phyloP scores from a whole-genome alignment of 2,888 invertebrate genomes.

The Trissolcus japonicus region DNA sequence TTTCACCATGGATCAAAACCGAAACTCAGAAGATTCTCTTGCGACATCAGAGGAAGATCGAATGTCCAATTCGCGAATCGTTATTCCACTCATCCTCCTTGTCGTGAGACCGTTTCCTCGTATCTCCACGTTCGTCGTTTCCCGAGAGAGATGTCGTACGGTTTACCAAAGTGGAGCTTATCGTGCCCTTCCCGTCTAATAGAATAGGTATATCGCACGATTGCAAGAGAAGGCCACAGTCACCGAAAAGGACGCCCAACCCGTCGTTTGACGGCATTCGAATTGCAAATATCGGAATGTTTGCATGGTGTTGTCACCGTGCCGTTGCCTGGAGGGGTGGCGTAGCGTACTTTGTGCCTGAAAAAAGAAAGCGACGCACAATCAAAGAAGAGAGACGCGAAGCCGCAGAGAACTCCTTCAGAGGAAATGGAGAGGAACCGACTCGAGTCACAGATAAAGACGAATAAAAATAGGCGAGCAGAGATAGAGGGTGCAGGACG shows the following conservation, averaged over 20 bases:
- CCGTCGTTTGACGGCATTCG: conserved; percentile 73
- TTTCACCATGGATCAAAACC: conserved; percentile 31
- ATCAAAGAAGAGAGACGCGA: conserved; percentile 22
- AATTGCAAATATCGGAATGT: conserved; percentile 77
- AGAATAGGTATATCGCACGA: conserved; percentile 65
- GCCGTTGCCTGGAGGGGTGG: conserved; percentile 68
- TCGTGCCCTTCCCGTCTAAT: conserved; percentile 67
- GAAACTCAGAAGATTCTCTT: conserved; percentile 4
- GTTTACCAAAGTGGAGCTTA: conserved; percentile 70
- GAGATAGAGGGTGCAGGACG: conserved; percentile 74
- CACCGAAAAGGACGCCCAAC: conserved; percentile 61
- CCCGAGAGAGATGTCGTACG: conserved; percentile 54
- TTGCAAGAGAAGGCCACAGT: conserved; percentile 31
- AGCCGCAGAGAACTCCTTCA: conserved; percentile 68
- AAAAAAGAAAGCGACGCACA: conserved; percentile 37
- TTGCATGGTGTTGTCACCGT: conserved; percentile 76
- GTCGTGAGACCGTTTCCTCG: conserved; percentile 40
- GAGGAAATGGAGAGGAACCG: conserved; percentile 77
- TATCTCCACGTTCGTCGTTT: conserved; percentile 49
- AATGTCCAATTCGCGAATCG: conserved; percentile 50
- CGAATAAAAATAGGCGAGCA: conserved; percentile 76
- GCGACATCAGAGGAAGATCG: conserved; percentile 42
- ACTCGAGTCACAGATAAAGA: conserved; percentile 76
- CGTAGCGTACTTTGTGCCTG: conserved; percentile 39
- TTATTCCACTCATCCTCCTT: conserved; percentile 42